A percentile compares a stretch with the other conserved stretches of the same genome.
Conservation (phyloP, 64 coral and sea anemone genomes). For the Trachythela sp. region DNA sequence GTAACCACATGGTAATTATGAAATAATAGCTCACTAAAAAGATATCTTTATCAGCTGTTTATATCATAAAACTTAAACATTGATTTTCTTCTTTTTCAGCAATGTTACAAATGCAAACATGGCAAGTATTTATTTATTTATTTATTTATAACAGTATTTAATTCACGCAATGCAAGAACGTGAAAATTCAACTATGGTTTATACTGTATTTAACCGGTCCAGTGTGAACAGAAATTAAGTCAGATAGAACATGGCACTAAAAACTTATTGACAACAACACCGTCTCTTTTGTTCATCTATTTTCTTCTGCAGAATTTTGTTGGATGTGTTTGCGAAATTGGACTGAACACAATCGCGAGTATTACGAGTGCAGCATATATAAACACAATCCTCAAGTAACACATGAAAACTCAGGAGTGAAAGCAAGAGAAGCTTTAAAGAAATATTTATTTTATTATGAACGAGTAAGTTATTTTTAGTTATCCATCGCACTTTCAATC, state of each 20-base stretch:
- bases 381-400: constrained; percentile 86
- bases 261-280: no score
- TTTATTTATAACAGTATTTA: no score
- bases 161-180: no score
- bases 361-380: constrained; percentile 94
- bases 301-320: constrained; percentile 70
- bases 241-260: no score
- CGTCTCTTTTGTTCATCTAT: no score
- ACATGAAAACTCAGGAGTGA: constrained; percentile 75
- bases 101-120: constrained; percentile 96
- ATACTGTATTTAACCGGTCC: no score
- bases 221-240: no score
- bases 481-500: not conserved
- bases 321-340: constrained; percentile 95
- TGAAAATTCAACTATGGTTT: not conserved
- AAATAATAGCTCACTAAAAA: not conserved
- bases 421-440: constrained; percentile 92
- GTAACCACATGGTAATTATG: constrained; percentile 86
- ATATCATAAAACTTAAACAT: no score
- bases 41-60: no score
- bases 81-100: constrained; percentile 40
- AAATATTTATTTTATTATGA: constrained; percentile 99
- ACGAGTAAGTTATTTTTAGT: constrained; percentile 69
- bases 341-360: constrained; percentile 74
- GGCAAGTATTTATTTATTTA: constrained; percentile 42